Evolutionary conservation across 2,113 vertebrate species (phyloP).

Genomic region (Uropsilus gracilis): DNA sequence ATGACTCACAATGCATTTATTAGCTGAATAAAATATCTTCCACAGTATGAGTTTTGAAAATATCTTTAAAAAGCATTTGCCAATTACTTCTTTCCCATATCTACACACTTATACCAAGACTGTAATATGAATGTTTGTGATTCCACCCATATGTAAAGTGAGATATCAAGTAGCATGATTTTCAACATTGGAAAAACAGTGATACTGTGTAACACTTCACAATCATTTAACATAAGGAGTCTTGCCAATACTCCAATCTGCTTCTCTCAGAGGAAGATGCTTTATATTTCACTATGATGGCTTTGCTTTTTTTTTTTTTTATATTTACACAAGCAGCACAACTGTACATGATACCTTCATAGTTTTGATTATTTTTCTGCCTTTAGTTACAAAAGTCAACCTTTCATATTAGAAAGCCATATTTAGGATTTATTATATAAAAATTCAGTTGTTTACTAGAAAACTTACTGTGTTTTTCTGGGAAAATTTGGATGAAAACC

Average conservation of each 20-base stretch:
- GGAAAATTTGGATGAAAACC: background rate
- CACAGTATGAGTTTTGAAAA: background rate
- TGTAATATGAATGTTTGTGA: background rate
- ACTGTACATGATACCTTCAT: background rate
- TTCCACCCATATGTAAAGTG: slow-evolving; percentile 14
- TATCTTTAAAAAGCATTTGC: background rate
- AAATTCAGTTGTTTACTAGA: background rate
- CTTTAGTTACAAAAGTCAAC: background rate
- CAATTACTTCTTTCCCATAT: background rate
- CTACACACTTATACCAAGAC: background rate
- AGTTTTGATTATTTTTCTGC: background rate
- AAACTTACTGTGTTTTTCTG: background rate
- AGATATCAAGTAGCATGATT: background rate
- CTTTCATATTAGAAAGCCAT: slow-evolving; percentile 7
- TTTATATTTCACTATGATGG: slow-evolving; percentile 44
- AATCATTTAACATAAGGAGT: background rate
- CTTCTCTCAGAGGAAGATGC: background rate
- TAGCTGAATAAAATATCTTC: background rate
- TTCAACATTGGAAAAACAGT: slow-evolving; percentile 8
- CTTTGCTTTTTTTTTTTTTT: slow-evolving; percentile 53
- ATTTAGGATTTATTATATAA: slow-evolving; percentile 34
- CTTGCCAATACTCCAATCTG: slow-evolving; percentile 53
- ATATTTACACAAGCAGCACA: background rate
- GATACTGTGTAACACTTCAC: background rate
- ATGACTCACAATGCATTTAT: background rate